Percentiles rank a stretch among this genome's conserved stretches.
phyloP scores from a whole-genome alignment of 1,140 invertebrate genomes.

The Lordiphosa stackelbergi region DNA sequence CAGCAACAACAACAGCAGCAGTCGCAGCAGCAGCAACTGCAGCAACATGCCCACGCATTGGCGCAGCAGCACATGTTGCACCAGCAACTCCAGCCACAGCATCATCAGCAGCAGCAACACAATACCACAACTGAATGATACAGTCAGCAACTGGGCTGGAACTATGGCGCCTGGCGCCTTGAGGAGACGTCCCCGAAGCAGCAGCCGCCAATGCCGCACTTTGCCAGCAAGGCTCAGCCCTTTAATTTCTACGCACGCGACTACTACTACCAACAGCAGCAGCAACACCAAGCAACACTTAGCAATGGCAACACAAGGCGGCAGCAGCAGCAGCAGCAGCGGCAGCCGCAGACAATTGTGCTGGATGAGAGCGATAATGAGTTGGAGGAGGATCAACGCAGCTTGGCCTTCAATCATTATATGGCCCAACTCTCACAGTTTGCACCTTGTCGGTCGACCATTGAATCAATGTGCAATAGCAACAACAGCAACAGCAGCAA shows the following conservation, averaged over 20 bases:
- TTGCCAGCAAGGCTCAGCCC: slow-evolving; percentile 38
- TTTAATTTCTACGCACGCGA: no score
- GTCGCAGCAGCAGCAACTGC: slow-evolving; percentile 49
- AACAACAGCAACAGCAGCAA: slow-evolving; percentile 33
- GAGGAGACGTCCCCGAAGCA: slow-evolving; percentile 58
- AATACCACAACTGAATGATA: slow-evolving; percentile 77
- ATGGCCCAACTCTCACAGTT: slow-evolving; percentile 62
- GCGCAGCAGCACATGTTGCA: slow-evolving; percentile 67
- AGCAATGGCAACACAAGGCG: slow-evolving; percentile 52
- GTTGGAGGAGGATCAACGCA: slow-evolving; percentile 39
- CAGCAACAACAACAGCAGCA: slow-evolving; percentile 32
- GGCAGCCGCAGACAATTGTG: slow-evolving; percentile 55
- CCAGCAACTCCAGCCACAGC: slow-evolving; percentile 46
- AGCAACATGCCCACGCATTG: slow-evolving; percentile 76
- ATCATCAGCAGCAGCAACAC: slow-evolving; percentile 67
- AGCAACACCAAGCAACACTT: slow-evolving; percentile 31
- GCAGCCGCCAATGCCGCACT: slow-evolving; percentile 22
- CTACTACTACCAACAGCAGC: background rate
- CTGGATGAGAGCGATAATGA: slow-evolving; percentile 66
- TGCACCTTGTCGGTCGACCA: slow-evolving; percentile 28
- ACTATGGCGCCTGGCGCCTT: slow-evolving; percentile 62
- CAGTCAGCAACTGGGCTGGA: slow-evolving; percentile 70
- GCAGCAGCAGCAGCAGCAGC: slow-evolving; percentile 40
- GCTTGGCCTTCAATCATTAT: slow-evolving; percentile 45
- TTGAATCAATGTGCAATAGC: slow-evolving; percentile 60